These are phyloP conservation scores for Theodoxus fluviatilis DNA, from an alignment of 2,888 invertebrate genomes.

Conservation along the genomic window DNA sequence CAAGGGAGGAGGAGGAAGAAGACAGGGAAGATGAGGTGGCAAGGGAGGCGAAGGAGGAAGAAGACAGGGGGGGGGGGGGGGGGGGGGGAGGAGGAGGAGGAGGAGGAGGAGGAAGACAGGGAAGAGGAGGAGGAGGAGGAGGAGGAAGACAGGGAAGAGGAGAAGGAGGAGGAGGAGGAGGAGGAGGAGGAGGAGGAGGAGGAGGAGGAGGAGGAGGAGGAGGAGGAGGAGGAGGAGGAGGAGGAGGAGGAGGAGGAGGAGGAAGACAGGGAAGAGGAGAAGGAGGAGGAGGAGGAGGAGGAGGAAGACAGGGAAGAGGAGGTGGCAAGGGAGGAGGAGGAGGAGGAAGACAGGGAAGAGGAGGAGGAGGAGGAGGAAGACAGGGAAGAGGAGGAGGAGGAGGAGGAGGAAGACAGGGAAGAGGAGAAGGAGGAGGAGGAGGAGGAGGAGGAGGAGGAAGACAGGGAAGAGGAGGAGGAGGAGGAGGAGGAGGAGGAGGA, in stretches of 20 bases:
- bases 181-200: conserved; percentile 4
- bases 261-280: not conserved
- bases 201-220: conserved; percentile 4
- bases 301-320: not conserved
- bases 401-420: too few relatives aligned
- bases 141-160: not conserved
- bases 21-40: not conserved
- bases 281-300: not conserved
- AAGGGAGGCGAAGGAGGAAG: not conserved
- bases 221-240: conserved; percentile 7
- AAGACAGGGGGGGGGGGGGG: not conserved
- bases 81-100: not conserved
- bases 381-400: too few relatives aligned
- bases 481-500: not conserved
- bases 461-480: not conserved
- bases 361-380: too few relatives aligned
- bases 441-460: too few relatives aligned
- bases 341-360: too few relatives aligned
- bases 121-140: conserved; percentile 1
- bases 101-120: not conserved
- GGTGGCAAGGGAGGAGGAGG: not conserved
- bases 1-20: not conserved
- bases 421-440: too few relatives aligned
- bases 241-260: not conserved
- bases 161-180: conserved; percentile 10